Base-by-base conservation (phyloP, 1,140 invertebrate species). In the Protaetia brevitarsis region DNA sequence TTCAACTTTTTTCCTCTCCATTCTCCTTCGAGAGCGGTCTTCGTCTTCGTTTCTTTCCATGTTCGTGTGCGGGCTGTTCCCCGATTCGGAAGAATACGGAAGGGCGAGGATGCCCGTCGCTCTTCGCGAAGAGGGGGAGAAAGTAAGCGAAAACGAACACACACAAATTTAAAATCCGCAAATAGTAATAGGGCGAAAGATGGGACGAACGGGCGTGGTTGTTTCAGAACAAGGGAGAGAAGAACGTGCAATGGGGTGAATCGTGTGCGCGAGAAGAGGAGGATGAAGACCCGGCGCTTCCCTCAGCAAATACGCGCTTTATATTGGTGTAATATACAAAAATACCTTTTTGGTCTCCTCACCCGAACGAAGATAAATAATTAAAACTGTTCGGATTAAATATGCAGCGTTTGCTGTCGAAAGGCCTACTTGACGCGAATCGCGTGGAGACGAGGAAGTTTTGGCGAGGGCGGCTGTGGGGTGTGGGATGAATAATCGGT, bases 101-200 rank as follows among this genome's bases (percentile, higher is more conserved):
- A 62, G 27, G 26, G 26, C 27, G 31, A 16, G 58, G 41, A 63
- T 28, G 56, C 41, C 27, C 29, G 37, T 28, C 26, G 51, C 34
- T 27, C 34, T 59, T n/a, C n/a, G n/a, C n/a, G n/a, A n/a, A 13
- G 31, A 34, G 41, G 21, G 8, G 41, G 41, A 51, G 61, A 67
- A 63, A 31, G 45, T 26, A 19, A 37, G 37, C 60, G 36, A 63
- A 67, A 63, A 61, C 60, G 68, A 69, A 69, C 68, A 69, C 66
- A 69, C 68, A 67, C 65, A 69, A 69, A 69, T 69, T 62, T 69
- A 66, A 69, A 69, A 69, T 69, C 68, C 68, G 67, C 63, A 65
- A 67, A 69, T 67, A 64, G 65, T 5, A 23, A 51, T 23, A 51
- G 13, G 63, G 63, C 37, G 57, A 36, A 45, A 61, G 56, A 27